Conservation (phyloP, 30 jellyfish, hydroid and myxozoan species). For the Aurelia aurita region DNA sequence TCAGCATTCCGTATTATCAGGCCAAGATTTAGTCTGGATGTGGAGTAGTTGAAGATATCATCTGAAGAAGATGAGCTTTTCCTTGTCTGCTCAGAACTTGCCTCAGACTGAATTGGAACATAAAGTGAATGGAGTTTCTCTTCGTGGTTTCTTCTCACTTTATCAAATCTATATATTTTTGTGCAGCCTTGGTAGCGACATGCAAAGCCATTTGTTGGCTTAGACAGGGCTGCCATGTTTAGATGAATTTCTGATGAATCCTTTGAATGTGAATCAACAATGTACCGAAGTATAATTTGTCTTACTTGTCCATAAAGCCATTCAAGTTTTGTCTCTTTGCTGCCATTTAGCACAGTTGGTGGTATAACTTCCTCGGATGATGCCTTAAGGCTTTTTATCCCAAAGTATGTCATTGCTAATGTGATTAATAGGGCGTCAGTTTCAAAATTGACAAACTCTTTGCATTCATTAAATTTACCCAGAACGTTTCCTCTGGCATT, state of each 20-base stretch:
- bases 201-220: background rate
- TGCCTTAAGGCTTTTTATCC: slow-evolving; percentile 20
- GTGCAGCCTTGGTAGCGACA: background rate
- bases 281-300: background rate
- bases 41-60: background rate
- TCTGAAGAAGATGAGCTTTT: background rate
- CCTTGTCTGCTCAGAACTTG: too few species aligned
- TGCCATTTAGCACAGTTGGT: background rate
- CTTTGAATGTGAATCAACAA: background rate
- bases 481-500: slow-evolving; percentile 47
- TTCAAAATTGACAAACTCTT: slow-evolving; percentile 33
- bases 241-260: background rate
- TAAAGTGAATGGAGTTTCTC: background rate
- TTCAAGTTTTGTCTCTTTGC: too few species aligned
- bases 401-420: slow-evolving; percentile 21
- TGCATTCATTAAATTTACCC: slow-evolving; percentile 27
- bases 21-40: slow-evolving; percentile 27
- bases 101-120: too few species aligned
- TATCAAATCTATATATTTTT: background rate
- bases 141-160: slow-evolving; percentile 1
- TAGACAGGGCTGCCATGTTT: background rate
- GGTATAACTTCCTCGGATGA: slow-evolving; percentile 38
- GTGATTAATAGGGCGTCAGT: slow-evolving; percentile 12
- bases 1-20: slow-evolving; percentile 15
- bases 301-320: background rate